Percentiles rank a stretch among this genome's conserved stretches.
phyloP scores from a whole-genome alignment of 2,113 vertebrate species.

The Phocoena phocoena region DNA sequence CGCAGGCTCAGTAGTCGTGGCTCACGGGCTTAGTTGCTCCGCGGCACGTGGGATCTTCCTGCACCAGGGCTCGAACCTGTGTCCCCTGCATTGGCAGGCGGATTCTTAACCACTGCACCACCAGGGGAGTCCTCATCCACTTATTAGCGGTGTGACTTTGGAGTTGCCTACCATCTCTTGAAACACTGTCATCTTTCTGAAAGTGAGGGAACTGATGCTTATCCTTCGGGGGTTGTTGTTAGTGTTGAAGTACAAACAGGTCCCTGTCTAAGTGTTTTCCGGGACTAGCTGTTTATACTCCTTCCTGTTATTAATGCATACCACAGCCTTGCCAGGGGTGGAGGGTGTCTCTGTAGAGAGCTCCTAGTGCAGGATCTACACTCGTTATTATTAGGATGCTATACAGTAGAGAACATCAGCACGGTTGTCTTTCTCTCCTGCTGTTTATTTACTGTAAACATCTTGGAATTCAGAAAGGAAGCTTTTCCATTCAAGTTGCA shows the following conservation, averaged over 20 bases:
- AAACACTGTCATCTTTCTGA: background rate
- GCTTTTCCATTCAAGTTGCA: conserved; percentile 34
- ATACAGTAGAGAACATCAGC: background rate
- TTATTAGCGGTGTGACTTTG: background rate
- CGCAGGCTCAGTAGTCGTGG: too few species aligned
- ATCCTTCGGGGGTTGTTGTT: background rate
- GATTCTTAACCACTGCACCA: too few species aligned
- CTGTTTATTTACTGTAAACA: conserved; percentile 22
- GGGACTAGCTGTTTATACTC: background rate
- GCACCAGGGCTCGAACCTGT: too few species aligned
- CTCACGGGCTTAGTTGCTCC: too few species aligned
- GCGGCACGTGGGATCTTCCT: too few species aligned
- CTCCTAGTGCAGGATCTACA: background rate
- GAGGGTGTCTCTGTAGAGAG: background rate
- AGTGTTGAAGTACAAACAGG: background rate
- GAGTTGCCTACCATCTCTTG: background rate
- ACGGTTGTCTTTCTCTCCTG: background rate
- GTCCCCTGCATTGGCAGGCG: too few species aligned
- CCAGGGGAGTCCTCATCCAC: background rate
- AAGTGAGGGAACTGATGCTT: background rate
- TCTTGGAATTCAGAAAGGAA: background rate
- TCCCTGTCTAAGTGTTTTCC: background rate
- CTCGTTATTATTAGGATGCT: background rate
- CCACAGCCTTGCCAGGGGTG: background rate
- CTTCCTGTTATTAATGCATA: background rate